Percentiles rank a stretch among this genome's conserved stretches.
These are phyloP conservation scores for Harpagifer antarcticus DNA, from an alignment of 2,797 vertebrate species.

Conservation along the genomic window DNA sequence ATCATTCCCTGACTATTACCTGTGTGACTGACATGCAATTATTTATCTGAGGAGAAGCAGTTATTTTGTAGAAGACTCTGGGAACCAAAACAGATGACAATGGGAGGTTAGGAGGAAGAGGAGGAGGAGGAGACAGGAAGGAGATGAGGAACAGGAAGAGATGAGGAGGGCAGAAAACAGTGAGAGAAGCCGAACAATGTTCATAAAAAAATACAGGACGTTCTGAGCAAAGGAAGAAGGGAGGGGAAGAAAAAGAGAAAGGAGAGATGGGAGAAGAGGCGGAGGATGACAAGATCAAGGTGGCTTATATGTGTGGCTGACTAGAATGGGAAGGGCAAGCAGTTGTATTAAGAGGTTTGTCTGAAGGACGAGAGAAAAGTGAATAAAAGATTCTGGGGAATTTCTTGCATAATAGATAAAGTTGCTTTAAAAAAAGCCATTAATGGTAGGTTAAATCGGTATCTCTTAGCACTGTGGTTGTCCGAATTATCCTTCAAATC, in stretches of 20 bases:
- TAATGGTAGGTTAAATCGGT: too few species aligned
- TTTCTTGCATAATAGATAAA: too few species aligned
- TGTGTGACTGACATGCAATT: slow-evolving; percentile 30
- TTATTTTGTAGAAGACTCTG: slow-evolving; percentile 12
- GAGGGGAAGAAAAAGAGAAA: slow-evolving; percentile 5
- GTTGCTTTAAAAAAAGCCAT: too few species aligned
- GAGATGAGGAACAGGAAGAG: slow-evolving; percentile 11
- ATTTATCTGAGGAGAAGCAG: slow-evolving; percentile 20
- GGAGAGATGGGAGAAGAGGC: slow-evolving; percentile 8
- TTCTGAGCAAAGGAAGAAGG: slow-evolving; percentile 6
- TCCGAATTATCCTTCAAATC: too few species aligned
- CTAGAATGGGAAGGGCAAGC: background rate
- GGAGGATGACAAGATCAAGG: slow-evolving; percentile 29
- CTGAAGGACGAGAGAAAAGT: slow-evolving; percentile 7
- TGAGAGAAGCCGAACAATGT: slow-evolving; percentile 42
- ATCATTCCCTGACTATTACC: slow-evolving; percentile 25
- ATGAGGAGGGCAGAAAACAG: slow-evolving; percentile 25
- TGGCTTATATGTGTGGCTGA: slow-evolving; percentile 21
- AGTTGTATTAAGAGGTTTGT: background rate
- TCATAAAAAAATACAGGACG: slow-evolving; percentile 35
- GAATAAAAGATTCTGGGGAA: background rate
- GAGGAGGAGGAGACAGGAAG: slow-evolving; percentile 19
- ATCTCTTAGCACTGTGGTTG: too few species aligned
- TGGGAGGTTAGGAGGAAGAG: slow-evolving; percentile 10
- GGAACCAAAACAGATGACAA: slow-evolving; percentile 15